These are phyloP conservation scores for Phasianus colchicus DNA, from an alignment of 2,113 vertebrate genomes.

Conservation along the genomic window DNA sequence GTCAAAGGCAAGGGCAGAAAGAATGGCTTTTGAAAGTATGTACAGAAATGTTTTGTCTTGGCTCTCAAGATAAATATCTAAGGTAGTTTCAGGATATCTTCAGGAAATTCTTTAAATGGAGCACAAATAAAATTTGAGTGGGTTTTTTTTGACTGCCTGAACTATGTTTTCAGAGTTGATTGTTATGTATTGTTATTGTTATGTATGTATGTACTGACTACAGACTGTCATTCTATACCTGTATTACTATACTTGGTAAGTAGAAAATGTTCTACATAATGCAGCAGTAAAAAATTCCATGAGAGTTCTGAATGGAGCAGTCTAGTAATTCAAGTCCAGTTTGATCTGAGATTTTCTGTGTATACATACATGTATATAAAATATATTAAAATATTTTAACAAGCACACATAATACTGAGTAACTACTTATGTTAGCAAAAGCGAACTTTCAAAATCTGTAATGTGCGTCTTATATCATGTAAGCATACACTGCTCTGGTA, in stretches of 20 bases:
- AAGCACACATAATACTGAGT: neutral
- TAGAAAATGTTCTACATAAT: neutral
- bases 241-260: neutral
- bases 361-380: neutral
- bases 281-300: neutral
- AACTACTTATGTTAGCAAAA: neutral
- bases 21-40: neutral
- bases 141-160: neutral
- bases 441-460: neutral
- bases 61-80: neutral
- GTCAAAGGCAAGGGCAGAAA: neutral
- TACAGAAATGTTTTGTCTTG: neutral
- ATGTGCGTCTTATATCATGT: neutral
- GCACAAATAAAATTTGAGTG: neutral
- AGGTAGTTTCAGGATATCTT: neutral
- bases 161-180: neutral
- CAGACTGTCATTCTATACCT: neutral
- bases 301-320: neutral
- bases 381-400: neutral
- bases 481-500: neutral
- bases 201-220: neutral
- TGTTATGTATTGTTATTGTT: neutral
- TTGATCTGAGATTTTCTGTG: neutral
- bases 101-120: neutral
- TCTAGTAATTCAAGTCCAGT: neutral